Conservation (phyloP, 2,797 vertebrate genomes). For the Sebastes cheni region DNA sequence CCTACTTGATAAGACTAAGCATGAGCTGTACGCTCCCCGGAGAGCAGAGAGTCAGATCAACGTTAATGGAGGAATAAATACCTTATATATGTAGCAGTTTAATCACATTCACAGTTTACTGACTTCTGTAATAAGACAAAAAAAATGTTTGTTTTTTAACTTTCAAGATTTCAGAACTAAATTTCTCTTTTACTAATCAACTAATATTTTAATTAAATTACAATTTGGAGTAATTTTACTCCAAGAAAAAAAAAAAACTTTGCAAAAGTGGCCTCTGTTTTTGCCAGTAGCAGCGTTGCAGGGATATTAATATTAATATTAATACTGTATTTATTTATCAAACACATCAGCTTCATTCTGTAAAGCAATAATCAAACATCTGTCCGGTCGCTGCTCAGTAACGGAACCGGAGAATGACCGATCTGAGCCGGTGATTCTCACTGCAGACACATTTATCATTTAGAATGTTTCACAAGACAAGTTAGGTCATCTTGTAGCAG, state of each 20-base stretch:
- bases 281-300: constrained; percentile 64
- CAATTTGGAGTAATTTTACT: constrained; percentile 10
- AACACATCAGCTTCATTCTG: constrained; percentile 57
- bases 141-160: neutral
- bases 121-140: neutral
- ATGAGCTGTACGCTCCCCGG: constrained; percentile 59
- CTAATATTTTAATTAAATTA: neutral
- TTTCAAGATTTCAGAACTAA: constrained; percentile 11
- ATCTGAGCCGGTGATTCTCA: neutral
- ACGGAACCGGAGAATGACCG: neutral
- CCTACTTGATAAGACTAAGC: constrained; percentile 66
- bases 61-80: constrained; percentile 35
- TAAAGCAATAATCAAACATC: constrained; percentile 78
- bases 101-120: neutral
- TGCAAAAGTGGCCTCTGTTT: constrained; percentile 38
- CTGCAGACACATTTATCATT: neutral
- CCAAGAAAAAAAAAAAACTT: neutral
- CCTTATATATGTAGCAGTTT: constrained; percentile 60
- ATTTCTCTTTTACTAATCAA: neutral
- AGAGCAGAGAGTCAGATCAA: neutral
- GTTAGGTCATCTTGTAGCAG: neutral
- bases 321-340: constrained; percentile 37
- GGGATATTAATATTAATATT: constrained; percentile 49
- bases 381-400: too few relatives aligned
- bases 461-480: neutral